Conservation (phyloP, 1,140 invertebrate species). For the Ips typographus region DNA sequence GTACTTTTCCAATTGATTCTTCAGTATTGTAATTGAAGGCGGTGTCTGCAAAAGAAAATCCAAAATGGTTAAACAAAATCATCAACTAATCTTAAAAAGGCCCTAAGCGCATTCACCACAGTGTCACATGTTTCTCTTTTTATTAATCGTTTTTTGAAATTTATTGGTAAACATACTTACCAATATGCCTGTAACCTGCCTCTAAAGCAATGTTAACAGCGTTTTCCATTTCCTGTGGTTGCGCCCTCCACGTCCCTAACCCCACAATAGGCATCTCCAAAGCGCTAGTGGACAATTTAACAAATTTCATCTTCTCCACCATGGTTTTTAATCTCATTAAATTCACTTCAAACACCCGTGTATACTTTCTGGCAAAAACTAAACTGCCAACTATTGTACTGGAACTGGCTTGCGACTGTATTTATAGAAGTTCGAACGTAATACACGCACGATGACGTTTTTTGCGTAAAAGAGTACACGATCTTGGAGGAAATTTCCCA, state of each 20-base stretch:
- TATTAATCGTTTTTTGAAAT: neutral
- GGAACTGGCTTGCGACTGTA: no score
- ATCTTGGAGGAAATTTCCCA: no score
- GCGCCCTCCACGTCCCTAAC: constrained; percentile 64
- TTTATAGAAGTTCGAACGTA: no score
- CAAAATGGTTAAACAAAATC: neutral
- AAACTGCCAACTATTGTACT: no score
- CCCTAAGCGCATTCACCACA: no score
- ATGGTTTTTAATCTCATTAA: neutral
- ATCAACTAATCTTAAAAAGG: neutral
- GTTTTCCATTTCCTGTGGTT: constrained; percentile 58
- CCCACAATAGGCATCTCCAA: constrained; percentile 61
- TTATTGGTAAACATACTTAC: constrained; percentile 31
- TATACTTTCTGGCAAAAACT: neutral
- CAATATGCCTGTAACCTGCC: constrained; percentile 63
- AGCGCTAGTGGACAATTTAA: constrained; percentile 36
- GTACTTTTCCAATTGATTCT: constrained; percentile 60
- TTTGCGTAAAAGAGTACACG: no score
- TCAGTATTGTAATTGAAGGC: constrained; percentile 68
- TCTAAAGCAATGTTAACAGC: constrained; percentile 59
- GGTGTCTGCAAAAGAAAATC: constrained; percentile 54
- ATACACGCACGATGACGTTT: no score
- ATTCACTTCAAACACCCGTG: neutral
- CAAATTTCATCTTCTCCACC: constrained; percentile 35
- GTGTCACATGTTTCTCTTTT: no score